Evolutionary conservation across 2,113 vertebrate genomes (phyloP).

Genomic region (Emydocephalus ijimae): DNA sequence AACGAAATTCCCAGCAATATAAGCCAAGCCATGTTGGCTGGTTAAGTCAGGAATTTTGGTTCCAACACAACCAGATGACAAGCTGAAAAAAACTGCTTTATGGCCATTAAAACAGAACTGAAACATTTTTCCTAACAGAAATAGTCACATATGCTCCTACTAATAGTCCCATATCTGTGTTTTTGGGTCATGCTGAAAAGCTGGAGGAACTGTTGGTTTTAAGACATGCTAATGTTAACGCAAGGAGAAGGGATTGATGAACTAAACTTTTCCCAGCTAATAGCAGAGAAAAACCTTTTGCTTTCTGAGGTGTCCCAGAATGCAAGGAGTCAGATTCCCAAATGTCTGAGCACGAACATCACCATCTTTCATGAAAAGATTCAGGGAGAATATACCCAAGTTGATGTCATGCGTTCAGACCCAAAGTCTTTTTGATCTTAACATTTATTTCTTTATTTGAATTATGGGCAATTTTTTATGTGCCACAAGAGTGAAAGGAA

Average conservation of each 20-base stretch:
- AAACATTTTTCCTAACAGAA: neutral
- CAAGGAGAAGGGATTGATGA: neutral
- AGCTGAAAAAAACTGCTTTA: neutral
- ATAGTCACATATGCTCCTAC: neutral
- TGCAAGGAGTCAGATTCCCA: neutral
- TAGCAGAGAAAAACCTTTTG: neutral
- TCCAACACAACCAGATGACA: neutral
- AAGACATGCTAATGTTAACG: neutral
- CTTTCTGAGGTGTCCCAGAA: neutral
- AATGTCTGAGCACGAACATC: neutral
- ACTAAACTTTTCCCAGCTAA: neutral
- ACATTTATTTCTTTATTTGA: neutral
- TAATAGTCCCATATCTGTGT: neutral
- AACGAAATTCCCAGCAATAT: neutral
- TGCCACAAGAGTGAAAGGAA: neutral
- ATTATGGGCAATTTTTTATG: neutral
- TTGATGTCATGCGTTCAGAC: neutral
- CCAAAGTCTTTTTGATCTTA: neutral
- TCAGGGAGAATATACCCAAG: neutral
- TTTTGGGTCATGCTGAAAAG: neutral
- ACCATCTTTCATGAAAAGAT: neutral
- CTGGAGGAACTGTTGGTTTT: neutral
- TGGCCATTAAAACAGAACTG: neutral
- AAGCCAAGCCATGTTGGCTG: neutral
- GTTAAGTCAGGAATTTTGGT: neutral